These are phyloP conservation scores for Thamnaconus septentrionalis DNA, from an alignment of 2,113 vertebrate genomes.

Conservation along the genomic window DNA sequence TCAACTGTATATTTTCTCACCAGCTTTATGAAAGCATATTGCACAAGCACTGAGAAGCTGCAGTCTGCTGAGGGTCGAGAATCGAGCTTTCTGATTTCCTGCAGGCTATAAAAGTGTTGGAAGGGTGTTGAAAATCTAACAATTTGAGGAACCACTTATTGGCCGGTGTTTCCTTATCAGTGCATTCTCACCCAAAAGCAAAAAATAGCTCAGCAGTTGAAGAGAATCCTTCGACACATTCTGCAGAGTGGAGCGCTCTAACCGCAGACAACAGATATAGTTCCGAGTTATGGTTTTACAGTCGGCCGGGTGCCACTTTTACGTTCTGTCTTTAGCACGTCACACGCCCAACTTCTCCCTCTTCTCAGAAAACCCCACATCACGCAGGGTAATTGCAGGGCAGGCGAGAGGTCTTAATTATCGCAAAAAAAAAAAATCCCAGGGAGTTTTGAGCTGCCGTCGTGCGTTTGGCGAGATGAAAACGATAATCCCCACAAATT, in stretches of 20 bases:
- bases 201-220: constrained; percentile 17
- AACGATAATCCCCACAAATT: not conserved
- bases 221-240: constrained; percentile 25
- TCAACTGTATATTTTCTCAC: not conserved
- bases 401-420: not conserved
- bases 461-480: too few relatives aligned
- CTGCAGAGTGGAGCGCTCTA: constrained; percentile 7
- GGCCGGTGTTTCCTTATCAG: constrained; percentile 3
- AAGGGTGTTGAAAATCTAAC: too few relatives aligned
- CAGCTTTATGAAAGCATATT: too few relatives aligned
- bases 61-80: not conserved
- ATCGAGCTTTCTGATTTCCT: too few relatives aligned
- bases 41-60: not conserved
- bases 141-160: not conserved
- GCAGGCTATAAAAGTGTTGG: too few relatives aligned
- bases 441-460: too few relatives aligned
- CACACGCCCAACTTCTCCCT: not conserved
- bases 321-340: constrained; percentile 7
- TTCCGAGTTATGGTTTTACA: constrained; percentile 23
- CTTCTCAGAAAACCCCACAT: constrained; percentile 1
- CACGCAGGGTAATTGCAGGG: constrained; percentile 22
- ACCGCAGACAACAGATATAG: constrained; percentile 12
- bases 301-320: constrained; percentile 10
- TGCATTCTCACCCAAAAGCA: not conserved
- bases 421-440: not conserved